Evolutionary conservation across 2,113 vertebrate species (phyloP).

Genomic region (Archilochus colubris): DNA sequence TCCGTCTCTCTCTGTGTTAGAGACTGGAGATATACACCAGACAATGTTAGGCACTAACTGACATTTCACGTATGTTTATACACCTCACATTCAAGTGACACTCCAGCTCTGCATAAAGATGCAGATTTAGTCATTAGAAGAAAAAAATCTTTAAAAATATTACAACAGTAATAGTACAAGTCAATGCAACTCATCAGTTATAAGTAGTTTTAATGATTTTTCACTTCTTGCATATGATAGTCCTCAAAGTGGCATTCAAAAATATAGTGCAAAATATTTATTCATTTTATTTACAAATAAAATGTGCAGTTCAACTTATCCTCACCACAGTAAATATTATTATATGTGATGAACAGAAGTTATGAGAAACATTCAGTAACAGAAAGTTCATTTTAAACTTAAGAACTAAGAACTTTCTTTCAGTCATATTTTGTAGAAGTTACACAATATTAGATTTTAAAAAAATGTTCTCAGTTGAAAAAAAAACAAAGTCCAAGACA

Average conservation of each 20-base stretch:
- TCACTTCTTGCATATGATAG: slow-evolving; percentile 25
- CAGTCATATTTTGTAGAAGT: not conserved
- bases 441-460: not conserved
- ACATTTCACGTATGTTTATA: not conserved
- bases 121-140: not conserved
- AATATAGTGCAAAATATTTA: slow-evolving; percentile 70
- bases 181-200: slow-evolving; percentile 40
- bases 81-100: not conserved
- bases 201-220: slow-evolving; percentile 56
- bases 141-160: not conserved
- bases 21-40: not conserved
- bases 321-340: not conserved
- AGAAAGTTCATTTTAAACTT: slow-evolving; percentile 26
- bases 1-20: not conserved
- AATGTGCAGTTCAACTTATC: slow-evolving; percentile 31
- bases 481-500: slow-evolving; percentile 37
- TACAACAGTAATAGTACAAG: not conserved
- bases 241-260: slow-evolving; percentile 59
- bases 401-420: slow-evolving; percentile 19
- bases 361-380: slow-evolving; percentile 20
- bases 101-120: slow-evolving; percentile 3
- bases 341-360: not conserved
- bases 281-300: slow-evolving; percentile 66
- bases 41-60: not conserved
- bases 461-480: slow-evolving; percentile 17